phyloP scores from a whole-genome alignment of 2,113 vertebrate genomes.

The Chauna torquata region DNA sequence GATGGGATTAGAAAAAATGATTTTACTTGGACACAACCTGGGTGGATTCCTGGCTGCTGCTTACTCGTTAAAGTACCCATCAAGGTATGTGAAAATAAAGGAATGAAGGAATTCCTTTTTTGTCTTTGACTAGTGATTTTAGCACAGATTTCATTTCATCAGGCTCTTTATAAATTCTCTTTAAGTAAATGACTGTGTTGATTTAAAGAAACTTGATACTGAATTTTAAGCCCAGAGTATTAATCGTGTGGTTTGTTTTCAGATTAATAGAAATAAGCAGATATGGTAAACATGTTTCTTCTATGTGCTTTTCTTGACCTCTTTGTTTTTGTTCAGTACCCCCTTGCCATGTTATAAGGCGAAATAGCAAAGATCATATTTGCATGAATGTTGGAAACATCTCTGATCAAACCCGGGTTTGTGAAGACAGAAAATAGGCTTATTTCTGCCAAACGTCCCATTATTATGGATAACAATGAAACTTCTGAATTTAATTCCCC shows the following conservation, averaged over 20 bases:
- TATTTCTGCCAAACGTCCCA: neutral
- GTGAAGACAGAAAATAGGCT: neutral
- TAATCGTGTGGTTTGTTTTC: neutral
- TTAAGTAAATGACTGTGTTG: neutral
- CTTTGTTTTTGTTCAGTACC: neutral
- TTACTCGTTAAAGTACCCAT: constrained; percentile 88
- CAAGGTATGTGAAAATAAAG: constrained; percentile 78
- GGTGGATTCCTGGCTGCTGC: constrained; percentile 92
- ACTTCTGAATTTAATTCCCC: neutral
- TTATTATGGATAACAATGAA: neutral
- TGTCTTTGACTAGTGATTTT: neutral
- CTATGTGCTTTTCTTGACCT: neutral
- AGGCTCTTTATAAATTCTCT: neutral
- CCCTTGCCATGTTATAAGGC: neutral
- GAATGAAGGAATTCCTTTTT: neutral
- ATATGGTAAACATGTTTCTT: neutral
- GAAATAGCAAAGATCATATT: neutral
- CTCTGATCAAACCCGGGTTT: neutral
- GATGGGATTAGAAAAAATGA: constrained; percentile 86
- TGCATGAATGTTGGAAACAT: neutral
- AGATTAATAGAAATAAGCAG: neutral
- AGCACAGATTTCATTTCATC: neutral
- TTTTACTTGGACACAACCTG: constrained; percentile 94
- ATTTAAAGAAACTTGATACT: neutral
- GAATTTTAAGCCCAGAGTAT: neutral